Conservation (phyloP, 2,113 vertebrate species). For the Brienomyrus longianalis region DNA sequence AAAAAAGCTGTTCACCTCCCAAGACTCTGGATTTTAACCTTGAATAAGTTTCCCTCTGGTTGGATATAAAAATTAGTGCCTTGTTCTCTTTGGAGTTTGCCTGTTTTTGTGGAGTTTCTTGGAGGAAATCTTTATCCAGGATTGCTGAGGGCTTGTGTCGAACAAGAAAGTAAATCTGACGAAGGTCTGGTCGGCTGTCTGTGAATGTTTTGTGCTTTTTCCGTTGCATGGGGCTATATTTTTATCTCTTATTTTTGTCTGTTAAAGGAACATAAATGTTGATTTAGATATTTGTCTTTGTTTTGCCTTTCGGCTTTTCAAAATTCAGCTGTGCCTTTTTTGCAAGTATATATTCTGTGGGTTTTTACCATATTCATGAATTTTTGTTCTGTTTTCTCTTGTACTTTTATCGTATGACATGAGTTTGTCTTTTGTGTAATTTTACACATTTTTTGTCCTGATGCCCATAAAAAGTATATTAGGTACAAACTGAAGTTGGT, state of each 20-base stretch:
- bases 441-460: neutral
- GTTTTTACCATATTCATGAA: neutral
- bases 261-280: conserved; percentile 52
- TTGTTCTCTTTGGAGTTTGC: conserved; percentile 48
- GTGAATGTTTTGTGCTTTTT: conserved; percentile 62
- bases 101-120: conserved; percentile 58
- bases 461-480: neutral
- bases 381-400: neutral
- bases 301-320: neutral
- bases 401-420: neutral
- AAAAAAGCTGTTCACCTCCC: conserved; percentile 40
- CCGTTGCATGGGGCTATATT: conserved; percentile 32
- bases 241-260: conserved; percentile 21
- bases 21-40: conserved; percentile 55
- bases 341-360: neutral
- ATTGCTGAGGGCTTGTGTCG: conserved; percentile 55
- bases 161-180: conserved; percentile 71
- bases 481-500: conserved; percentile 5
- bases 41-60: conserved; percentile 48
- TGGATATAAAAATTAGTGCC: conserved; percentile 39
- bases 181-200: conserved; percentile 59
- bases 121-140: conserved; percentile 53
- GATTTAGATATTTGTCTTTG: conserved; percentile 21
- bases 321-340: neutral
- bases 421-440: neutral